phyloP scores from a whole-genome alignment of 2,888 invertebrate species.

The Dolichopus griseipennis region DNA sequence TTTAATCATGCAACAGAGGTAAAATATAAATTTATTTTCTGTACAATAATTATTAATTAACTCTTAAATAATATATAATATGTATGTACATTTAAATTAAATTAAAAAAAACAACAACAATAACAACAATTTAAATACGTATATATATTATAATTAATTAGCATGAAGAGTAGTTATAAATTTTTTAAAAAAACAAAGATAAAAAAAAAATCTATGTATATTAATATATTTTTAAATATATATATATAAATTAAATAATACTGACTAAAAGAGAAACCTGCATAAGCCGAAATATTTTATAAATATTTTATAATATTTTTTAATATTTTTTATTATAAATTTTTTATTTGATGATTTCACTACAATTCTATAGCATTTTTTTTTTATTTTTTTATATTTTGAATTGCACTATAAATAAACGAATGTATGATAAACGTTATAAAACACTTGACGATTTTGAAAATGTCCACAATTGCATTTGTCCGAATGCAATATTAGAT shows the following conservation, averaged over 20 bases:
- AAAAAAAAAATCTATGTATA: too few relatives aligned
- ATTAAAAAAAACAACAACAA: neutral
- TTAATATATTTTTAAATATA: neutral
- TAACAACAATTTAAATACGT: neutral
- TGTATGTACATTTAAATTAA: neutral
- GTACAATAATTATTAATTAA: neutral
- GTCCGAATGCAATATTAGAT: neutral
- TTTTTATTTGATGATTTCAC: neutral
- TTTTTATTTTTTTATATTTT: too few relatives aligned
- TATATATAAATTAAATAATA: neutral
- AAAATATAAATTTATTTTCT: too few relatives aligned
- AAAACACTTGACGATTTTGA: conserved; percentile 7
- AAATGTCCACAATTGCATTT: conserved; percentile 11
- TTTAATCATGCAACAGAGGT: neutral
- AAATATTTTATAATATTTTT: neutral
- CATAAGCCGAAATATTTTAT: conserved; percentile 2
- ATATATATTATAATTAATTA: neutral
- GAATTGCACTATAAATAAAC: conserved; percentile 1
- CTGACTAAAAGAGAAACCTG: conserved; percentile 6
- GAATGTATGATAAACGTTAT: conserved; percentile 4
- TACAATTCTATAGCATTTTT: conserved; percentile 3
- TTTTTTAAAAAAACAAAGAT: neutral
- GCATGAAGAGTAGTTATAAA: neutral
- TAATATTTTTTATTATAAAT: neutral
- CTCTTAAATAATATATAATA: neutral